Base-by-base conservation (phyloP, 2,113 vertebrate genomes). In the Trematocara stigmaticum region DNA sequence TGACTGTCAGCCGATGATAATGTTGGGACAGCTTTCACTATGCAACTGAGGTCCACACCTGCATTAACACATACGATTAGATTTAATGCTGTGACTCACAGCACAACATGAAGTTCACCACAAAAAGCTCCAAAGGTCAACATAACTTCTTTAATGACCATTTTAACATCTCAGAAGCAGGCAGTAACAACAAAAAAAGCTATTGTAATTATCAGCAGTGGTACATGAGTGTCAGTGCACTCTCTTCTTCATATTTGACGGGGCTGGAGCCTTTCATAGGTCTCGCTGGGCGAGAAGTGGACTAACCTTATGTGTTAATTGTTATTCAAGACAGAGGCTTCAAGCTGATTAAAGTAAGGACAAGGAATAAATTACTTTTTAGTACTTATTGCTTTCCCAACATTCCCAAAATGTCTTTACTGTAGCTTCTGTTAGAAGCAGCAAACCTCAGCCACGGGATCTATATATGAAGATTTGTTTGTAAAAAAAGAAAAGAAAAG, bases 31-130 rank as follows among this genome's bases (percentile, higher is more conserved):
- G 93, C 95, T 95, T 98, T 98, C 45, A 99, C 96, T 34, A 99
- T 98, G 81, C 96, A 98, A 89, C 93, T 97, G 78, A 99, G 96
- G 85, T 99, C 97, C 79, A 99, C 98, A 78, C 98, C 99, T 99
- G 90, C 15, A 84, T 34, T 4, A 18, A 86, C 23, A 87, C 26
- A 85, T 38, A 59, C 5, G 1, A 79, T 35, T 34, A 11, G 7
- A 7, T 8, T 84, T 57, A 90, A 82, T 49, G 35, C 10, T 35
- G 51, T 38, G 15, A 79, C 7, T 69, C 12, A 78, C 12, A 61
- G 40, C 42, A 86, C 61, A 42, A 23, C 34, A 49, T 56, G 20
- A 84, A 66, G 15, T 6, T 61, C 1, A 74, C 26, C 23, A 31
- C 0, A 29, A 57, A 61, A 59, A 16, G 3, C 3, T 16, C 7